Evolutionary conservation across 2,113 vertebrate genomes (phyloP), one percentile per base, ranked within the genome.

Genomic region (Thalassoma bifasciatum): DNA sequence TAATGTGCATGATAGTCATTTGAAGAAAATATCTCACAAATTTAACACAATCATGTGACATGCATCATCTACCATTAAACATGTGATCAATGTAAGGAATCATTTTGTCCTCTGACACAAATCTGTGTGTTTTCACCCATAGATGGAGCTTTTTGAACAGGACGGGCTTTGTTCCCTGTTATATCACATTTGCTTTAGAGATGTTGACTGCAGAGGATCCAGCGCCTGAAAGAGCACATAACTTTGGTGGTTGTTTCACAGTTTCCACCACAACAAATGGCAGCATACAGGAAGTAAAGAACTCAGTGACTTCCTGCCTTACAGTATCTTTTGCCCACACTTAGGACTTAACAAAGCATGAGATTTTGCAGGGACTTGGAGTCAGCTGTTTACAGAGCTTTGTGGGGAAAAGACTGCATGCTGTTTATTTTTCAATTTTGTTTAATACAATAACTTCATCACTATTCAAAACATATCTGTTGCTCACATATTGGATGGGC

Each of bases 191-290:
- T 63, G 51, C 11, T 61, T 6, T 24, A 75, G 42, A 74, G 38
- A 50, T 40, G 78, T 51, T 8, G 26, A 53, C 37, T 12, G 44
- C 11, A 8, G 47, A n/a, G 50, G 62, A 81, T 64, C 34, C 14
- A 52, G 11, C 62, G 67, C 24, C 73, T 53, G 2, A 44, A 51
- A 30, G 66, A 14, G 10, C 50, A 46, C 0, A 56, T 12, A 42
- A 7, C 42, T 65, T 44, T 54, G 19, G 21, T 77, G 57, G 50
- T 77, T 66, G 36, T 82, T 82, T 82, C 54, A 75, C 34, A 76
- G 60, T 82, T 85, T 78, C 77, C 74, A 86, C 67, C 74, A 59
- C 59, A 67, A 77, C 73, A 71, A 76, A 63, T 49, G 23, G 46
- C 65, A 84, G 22, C 65, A 24, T 0, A 78, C 71, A 82, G 78